A percentile compares a stretch with the other conserved stretches of the same genome.
These are phyloP conservation scores for Nephrotoma appendiculata DNA, from an alignment of 2,888 invertebrate species.

Conservation along the genomic window DNA sequence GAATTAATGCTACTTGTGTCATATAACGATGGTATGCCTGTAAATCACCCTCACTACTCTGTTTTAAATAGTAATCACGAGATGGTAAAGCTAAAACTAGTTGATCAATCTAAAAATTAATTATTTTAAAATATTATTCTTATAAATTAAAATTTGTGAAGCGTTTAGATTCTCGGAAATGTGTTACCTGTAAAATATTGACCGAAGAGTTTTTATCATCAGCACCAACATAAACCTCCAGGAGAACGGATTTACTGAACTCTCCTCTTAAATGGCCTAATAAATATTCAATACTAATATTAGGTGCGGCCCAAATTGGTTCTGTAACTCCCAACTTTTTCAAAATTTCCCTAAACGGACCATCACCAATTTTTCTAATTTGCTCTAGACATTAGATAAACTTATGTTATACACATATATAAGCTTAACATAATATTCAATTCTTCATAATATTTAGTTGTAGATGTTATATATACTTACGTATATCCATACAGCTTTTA, in stretches of 20 bases:
- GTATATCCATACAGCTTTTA: constrained; percentile 73
- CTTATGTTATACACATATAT: not conserved
- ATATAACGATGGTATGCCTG: constrained; percentile 70
- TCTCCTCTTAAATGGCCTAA: constrained; percentile 49
- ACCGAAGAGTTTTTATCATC: constrained; percentile 85
- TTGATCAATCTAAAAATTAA: constrained; percentile 48
- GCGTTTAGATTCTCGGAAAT: not conserved
- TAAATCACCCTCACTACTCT: constrained; percentile 55
- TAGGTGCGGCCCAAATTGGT: constrained; percentile 43
- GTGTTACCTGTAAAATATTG: constrained; percentile 71
- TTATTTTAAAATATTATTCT: not conserved
- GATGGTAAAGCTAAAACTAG: constrained; percentile 65
- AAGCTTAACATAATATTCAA: constrained; percentile 12
- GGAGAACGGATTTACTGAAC: constrained; percentile 59
- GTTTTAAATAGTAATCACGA: constrained; percentile 69
- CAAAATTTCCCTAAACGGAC: constrained; percentile 47
- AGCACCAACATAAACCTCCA: constrained; percentile 74
- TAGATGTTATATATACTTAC: constrained; percentile 43
- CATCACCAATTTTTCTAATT: constrained; percentile 54
- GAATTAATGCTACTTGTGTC: constrained; percentile 58
- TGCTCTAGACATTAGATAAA: constrained; percentile 36
- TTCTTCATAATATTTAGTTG: not conserved
- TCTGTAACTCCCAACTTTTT: constrained; percentile 52
- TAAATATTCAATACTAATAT: constrained; percentile 43
- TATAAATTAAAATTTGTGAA: not conserved